A percentile compares a stretch with the other conserved stretches of the same genome.
Conservation (phyloP, 2,888 invertebrate genomes). For the Odontothrips loti region DNA sequence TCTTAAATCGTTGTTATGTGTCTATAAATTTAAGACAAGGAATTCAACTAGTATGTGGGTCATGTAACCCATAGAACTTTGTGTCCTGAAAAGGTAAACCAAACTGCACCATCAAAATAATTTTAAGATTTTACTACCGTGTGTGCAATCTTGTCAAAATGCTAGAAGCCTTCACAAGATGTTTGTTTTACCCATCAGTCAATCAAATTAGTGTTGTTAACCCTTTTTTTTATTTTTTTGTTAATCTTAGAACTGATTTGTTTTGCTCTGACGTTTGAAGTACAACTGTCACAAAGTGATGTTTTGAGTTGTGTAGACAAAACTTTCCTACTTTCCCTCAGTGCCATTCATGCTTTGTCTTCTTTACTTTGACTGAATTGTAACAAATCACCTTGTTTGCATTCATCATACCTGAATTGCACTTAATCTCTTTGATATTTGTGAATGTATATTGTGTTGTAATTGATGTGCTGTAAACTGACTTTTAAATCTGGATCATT, state of each 20-base stretch:
- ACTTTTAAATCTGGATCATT: background rate
- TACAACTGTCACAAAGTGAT: background rate
- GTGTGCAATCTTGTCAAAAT: conserved; percentile 13
- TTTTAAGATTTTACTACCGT: background rate
- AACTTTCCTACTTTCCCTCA: background rate
- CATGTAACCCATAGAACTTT: too few species aligned
- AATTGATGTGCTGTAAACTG: background rate
- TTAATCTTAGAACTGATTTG: background rate
- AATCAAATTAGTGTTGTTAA: background rate
- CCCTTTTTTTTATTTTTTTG: background rate
- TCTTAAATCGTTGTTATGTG: too few species aligned
- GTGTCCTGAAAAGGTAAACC: too few species aligned
- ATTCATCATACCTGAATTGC: background rate
- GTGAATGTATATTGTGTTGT: background rate
- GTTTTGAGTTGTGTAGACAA: background rate
- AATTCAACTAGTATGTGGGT: too few species aligned
- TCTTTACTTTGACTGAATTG: conserved; percentile 1
- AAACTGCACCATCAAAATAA: too few species aligned
- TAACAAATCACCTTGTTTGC: background rate
- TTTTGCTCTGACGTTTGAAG: background rate
- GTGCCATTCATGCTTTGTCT: conserved; percentile 6
- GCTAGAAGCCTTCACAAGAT: background rate
- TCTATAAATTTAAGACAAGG: too few species aligned
- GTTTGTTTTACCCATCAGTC: background rate
- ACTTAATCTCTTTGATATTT: background rate